phyloP scores from a whole-genome alignment of 37 sponge, comb jelly and placozoan genomes.

The Ianthella basta region DNA sequence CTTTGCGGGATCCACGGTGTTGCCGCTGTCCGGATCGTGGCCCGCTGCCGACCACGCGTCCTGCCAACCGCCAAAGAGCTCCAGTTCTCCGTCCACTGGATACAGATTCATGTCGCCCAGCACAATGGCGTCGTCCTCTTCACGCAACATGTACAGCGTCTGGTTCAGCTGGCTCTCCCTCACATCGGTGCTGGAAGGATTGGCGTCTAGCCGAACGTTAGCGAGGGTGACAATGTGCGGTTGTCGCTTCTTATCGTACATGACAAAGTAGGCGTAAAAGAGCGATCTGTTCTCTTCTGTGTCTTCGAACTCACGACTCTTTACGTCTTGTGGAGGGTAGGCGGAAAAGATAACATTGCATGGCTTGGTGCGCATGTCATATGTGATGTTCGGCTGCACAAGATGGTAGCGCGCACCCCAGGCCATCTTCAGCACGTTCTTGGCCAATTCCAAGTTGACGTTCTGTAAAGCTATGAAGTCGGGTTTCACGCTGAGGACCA shows the following conservation, averaged over 20 bases:
- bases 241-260: slow-evolving; percentile 72
- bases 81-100: slow-evolving; percentile 54
- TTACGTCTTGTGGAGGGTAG: slow-evolving; percentile 58
- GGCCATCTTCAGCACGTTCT: slow-evolving; percentile 37
- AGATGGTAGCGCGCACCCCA: slow-evolving; percentile 69
- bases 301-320: slow-evolving; percentile 32
- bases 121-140: slow-evolving; percentile 51
- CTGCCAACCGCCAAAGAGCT: slow-evolving; percentile 59
- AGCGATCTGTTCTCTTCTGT: slow-evolving; percentile 33
- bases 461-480: slow-evolving; percentile 78
- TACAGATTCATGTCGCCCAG: slow-evolving; percentile 63
- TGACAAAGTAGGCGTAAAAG: slow-evolving; percentile 55
- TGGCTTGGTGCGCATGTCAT: slow-evolving; percentile 68
- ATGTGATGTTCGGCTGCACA: slow-evolving; percentile 52
- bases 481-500: slow-evolving; percentile 58
- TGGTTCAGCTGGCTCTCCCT: slow-evolving; percentile 76
- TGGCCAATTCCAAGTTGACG: slow-evolving; percentile 59
- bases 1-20: slow-evolving; percentile 53
- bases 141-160: slow-evolving; percentile 27
- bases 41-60: slow-evolving; percentile 68
- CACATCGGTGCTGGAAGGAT: neutral
- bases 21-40: slow-evolving; percentile 35
- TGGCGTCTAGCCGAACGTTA: slow-evolving; percentile 52
- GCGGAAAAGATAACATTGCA: slow-evolving; percentile 58
- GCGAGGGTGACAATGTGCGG: slow-evolving; percentile 51